Evolutionary conservation across 2,797 vertebrate species (phyloP), one percentile per base, ranked within the genome.

Genomic region (Gymnoscopelus microlampas): DNA sequence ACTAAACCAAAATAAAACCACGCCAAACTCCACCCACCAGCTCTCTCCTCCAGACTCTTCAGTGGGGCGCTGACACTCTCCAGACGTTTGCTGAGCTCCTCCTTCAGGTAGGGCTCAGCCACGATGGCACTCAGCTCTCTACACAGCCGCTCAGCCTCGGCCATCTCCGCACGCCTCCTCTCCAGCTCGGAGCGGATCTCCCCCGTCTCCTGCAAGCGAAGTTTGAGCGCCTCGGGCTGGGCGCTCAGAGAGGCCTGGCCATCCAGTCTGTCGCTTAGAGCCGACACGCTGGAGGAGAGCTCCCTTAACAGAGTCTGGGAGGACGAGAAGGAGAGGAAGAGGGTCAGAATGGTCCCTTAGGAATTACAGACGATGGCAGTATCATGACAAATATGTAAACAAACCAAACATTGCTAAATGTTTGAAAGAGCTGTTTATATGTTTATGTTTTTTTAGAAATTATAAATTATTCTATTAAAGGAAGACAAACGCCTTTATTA

Each of bases 151-250:
- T 97, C 94, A 0, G 97, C 97, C 86, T 96, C 94, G 0, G 76
- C 70, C 23, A 98, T 92, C 88, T 98, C 93, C 0, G 87, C 82
- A 0, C 95, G 91, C 77, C 96, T 90, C 66, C 93, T 93, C 82
- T 95, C 98, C 79, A 99, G 92, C 78, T 98, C 96, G 0, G 96
- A 95, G 35, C 96, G 95, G 87, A 99, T 95, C 90, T 98, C 97
- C 0, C 98, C 98, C 0, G 96, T 98, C 67, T 98, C 97, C 81
- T 97, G 96, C 65, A 99, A 92, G 66, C 97, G 95, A 6, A 91
- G 94, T 24, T 95, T 97, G 55, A 99, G 93, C 0, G 96, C 96
- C 8, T 98, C 97, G 0, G 98, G 98, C 80, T 97, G 96, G 0
- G 96, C 95, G 66, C 97, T 98, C 71, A 97, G 79, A 0, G 96